Evolutionary conservation across 2,797 vertebrate species (phyloP).

Genomic region (Clarias laeviceps): DNA sequence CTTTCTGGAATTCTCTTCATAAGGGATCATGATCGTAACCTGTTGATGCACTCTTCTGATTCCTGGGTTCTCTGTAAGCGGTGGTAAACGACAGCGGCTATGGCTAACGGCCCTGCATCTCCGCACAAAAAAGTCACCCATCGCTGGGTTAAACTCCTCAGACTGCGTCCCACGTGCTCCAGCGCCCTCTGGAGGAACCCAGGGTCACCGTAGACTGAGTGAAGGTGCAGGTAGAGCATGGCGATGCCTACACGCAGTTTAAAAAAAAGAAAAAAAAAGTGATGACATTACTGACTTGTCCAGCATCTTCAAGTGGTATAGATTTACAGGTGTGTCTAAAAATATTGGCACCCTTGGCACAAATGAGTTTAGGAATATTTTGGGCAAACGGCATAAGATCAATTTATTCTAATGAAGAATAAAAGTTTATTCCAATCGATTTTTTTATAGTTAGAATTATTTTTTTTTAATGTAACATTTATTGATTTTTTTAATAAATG

Average conservation of each 20-base stretch:
- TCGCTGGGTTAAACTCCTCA: slow-evolving; percentile 80
- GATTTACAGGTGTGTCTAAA: not conserved
- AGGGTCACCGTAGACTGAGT: slow-evolving; percentile 81
- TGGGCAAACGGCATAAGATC: too few species aligned
- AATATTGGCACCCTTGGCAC: not conserved
- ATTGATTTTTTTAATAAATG: too few species aligned
- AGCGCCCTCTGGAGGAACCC: slow-evolving; percentile 84
- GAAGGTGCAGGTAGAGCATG: slow-evolving; percentile 90
- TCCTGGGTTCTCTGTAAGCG: slow-evolving; percentile 83
- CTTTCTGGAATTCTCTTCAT: not conserved
- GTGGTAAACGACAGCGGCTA: slow-evolving; percentile 85
- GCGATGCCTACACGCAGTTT: slow-evolving; percentile 82
- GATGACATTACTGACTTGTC: not conserved
- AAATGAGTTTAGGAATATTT: not conserved
- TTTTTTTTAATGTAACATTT: too few species aligned
- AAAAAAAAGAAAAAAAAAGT: not conserved
- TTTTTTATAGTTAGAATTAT: too few species aligned
- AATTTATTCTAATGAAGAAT: not conserved
- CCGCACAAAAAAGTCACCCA: slow-evolving; percentile 93
- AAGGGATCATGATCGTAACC: slow-evolving; percentile 65
- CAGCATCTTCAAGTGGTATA: not conserved
- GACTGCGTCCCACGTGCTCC: slow-evolving; percentile 80
- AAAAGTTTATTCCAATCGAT: not conserved
- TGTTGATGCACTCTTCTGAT: slow-evolving; percentile 84
- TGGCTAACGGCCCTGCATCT: slow-evolving; percentile 86